Base-by-base conservation (phyloP, 2,797 vertebrate species). In the Hephaestus fuliginosus region DNA sequence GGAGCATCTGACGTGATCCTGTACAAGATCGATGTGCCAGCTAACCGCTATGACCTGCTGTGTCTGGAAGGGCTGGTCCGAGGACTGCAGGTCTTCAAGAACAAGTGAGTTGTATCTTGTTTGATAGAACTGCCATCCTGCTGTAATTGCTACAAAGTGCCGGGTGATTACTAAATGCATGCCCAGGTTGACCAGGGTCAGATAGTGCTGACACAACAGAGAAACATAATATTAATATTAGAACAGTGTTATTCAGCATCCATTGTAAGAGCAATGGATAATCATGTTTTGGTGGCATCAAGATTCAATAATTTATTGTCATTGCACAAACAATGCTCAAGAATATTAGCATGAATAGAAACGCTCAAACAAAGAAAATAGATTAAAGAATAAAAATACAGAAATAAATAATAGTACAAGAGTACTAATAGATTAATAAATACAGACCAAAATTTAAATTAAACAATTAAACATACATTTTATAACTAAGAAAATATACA, bases 21-120 rank as follows among this genome's bases (percentile, higher is more conserved):
- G 43, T 99, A 98, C 83, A 99, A 99, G 94, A 98, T 99, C 0
- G 98, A 99, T 9, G 98, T 99, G 20, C 98, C 98, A 17, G 98
- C 98, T 65, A 99, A 99, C 89, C 96, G 98, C 73, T 98, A 99
- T 76, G 98, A 99, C 85, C 96, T 99, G n/a, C 95, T 99, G 4
- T 99, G 98, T 93, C 94, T 99, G 84, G 98, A 99, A 86, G 98
- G 98, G 14, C 85, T 99, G 81, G 97, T 97, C 76, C 96, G 97
- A 71, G 98, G 98, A 11, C 96, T 99, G 83, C 97, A 98, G 84
- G 96, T 99, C 89, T 99, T 99, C 92, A 99, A 97, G 86, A 96
- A 98, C 85, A 97, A 95, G 98, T 99, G 91, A 88, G 79, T 63
- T 10, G 3, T 4, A 0, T 9, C n/a, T 18, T 57, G 12, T 44